Evolutionary conservation across 2,888 invertebrate genomes (phyloP).

Genomic region (Drosophila histrio): DNA sequence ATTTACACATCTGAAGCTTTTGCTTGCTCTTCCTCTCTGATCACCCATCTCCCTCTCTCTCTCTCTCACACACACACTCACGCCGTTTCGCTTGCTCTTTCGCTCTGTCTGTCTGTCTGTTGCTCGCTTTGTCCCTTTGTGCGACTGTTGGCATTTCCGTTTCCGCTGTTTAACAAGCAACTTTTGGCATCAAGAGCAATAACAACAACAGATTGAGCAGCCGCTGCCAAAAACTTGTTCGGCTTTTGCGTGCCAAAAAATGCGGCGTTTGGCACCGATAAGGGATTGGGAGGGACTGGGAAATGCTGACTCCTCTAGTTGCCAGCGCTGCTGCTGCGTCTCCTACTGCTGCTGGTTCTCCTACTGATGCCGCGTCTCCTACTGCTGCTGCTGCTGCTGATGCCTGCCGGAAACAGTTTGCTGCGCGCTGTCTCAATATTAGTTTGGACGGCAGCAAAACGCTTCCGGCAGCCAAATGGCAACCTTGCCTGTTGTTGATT

Average conservation of each 20-base stretch:
- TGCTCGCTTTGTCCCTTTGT: slow-evolving; percentile 68
- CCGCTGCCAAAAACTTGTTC: slow-evolving; percentile 74
- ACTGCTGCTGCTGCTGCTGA: slow-evolving; percentile 7
- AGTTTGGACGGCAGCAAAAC: slow-evolving; percentile 75
- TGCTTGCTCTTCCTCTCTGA: slow-evolving; percentile 4
- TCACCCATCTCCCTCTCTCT: not conserved
- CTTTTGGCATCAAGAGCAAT: slow-evolving; percentile 66
- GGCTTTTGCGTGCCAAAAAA: slow-evolving; percentile 74
- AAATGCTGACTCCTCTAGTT: slow-evolving; percentile 22
- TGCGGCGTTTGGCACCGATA: slow-evolving; percentile 49
- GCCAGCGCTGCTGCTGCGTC: slow-evolving; percentile 9
- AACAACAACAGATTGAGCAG: slow-evolving; percentile 46
- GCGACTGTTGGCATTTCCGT: slow-evolving; percentile 78
- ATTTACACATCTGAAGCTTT: slow-evolving; percentile 70
- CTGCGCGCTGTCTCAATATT: slow-evolving; percentile 68
- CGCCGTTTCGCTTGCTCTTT: not conserved
- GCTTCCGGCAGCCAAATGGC: slow-evolving; percentile 73
- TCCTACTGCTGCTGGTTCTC: slow-evolving; percentile 9
- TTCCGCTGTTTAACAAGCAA: slow-evolving; percentile 78
- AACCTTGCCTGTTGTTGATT: slow-evolving; percentile 61
- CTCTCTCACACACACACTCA: not conserved
- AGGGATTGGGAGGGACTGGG: slow-evolving; percentile 26
- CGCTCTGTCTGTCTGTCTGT: slow-evolving; percentile 5
- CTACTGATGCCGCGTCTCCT: slow-evolving; percentile 15
- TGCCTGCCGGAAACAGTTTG: slow-evolving; percentile 66